Conservation (phyloP, 2,888 invertebrate genomes). For the Deilephila porcellus region DNA sequence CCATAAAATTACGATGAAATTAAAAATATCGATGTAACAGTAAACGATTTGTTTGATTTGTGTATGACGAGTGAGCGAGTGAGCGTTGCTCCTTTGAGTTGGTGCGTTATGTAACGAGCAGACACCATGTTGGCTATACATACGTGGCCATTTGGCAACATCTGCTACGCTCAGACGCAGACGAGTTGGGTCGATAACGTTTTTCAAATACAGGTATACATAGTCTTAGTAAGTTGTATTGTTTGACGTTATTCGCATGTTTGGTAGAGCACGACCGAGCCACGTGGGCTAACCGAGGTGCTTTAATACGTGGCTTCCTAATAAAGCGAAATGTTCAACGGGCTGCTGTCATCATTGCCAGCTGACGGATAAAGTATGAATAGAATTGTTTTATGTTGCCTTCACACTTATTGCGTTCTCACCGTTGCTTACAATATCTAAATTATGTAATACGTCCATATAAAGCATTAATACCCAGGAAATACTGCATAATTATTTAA, state of each 20-base stretch:
- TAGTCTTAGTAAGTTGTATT: constrained; percentile 41
- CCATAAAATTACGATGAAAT: constrained; percentile 85
- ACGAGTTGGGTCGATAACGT: constrained; percentile 44
- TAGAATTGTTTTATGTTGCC: constrained; percentile 45
- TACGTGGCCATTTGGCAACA: constrained; percentile 49
- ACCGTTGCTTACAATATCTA: neutral
- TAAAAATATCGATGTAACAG: constrained; percentile 85
- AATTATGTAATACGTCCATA: neutral
- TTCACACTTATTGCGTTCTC: neutral
- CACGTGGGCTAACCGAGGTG: constrained; percentile 63
- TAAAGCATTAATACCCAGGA: neutral
- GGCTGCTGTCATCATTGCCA: constrained; percentile 52
- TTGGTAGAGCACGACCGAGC: constrained; percentile 57
- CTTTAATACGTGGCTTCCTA: constrained; percentile 79
- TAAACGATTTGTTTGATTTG: constrained; percentile 73
- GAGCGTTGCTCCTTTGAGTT: neutral
- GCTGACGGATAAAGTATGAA: constrained; percentile 47
- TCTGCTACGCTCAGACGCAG: constrained; percentile 40
- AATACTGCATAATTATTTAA: neutral
- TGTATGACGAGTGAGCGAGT: neutral
- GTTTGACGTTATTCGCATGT: constrained; percentile 56
- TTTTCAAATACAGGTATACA: constrained; percentile 36
- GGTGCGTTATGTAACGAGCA: constrained; percentile 4
- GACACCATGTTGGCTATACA: constrained; percentile 27
- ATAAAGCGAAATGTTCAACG: constrained; percentile 67